Evolutionary conservation across 2,888 invertebrate genomes (phyloP), one percentile per base, ranked within the genome.

Genomic region (Cryptophagus acutangulus): DNA sequence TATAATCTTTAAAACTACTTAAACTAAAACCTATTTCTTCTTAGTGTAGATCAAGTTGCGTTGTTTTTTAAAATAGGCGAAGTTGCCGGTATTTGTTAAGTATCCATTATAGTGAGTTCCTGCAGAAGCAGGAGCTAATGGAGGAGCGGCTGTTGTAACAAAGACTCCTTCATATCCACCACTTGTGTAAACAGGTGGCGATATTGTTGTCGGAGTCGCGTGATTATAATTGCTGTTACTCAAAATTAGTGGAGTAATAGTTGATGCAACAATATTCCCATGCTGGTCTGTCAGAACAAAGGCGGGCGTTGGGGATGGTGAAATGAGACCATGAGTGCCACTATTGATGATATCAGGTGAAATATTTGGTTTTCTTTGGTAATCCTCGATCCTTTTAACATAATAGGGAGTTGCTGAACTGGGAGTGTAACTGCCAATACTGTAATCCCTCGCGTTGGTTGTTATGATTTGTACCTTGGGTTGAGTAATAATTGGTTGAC

Each of bases 401-500:
- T 34, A 20, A 9, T 45, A 37, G 10, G 45, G 40, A 9, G 36
- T 26, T 6, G 37, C 36, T 13, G 38, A 33, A 38, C 51, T 46
- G 30, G 54, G 49, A 29, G 56, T 46, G 42, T 55, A 60, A 43
- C 47, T 55, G 20, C 51, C 55, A 36, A 52, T 43, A 24, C 43
- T 48, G 36, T 51, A 41, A 16, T 54, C 51, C 33, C 50, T 49
- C 9, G 53, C 43, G 38, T 55, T 57, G 10, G 46, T 51, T 4
- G 58, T 54, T 36, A 46, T 54, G 24, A 58, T 54, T 41, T 58
- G 45, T 10, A 57, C 57, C 26, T 54, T 54, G 1, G 53, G 51
- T 14, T 48, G 50, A 5, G 12, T 9, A 13, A 31, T 12, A n/a
- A n/a, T n/a, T n/a, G n/a, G n/a, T 40, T 28, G 4, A 39, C 33